Evolutionary conservation across 2,113 vertebrate species (phyloP), one percentile per base, ranked within the genome.

Genomic region (Trochalopteron elliotii): DNA sequence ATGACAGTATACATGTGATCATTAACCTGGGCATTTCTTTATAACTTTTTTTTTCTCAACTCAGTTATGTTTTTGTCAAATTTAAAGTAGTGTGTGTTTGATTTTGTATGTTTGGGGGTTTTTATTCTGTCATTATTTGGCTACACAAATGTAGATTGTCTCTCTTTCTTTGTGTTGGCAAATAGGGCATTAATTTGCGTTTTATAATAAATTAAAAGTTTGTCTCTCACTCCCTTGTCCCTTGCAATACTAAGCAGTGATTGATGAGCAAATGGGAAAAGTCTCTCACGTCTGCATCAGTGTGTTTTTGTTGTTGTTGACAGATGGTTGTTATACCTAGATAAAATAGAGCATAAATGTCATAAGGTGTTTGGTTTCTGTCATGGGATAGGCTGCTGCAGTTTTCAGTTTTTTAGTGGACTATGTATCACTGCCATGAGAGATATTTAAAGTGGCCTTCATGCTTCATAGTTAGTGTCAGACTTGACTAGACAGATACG

Each of bases 271-370:
- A 87, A 27, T 33, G 39, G 60, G 72, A 52, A 25, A 77, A 86
- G 50, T 88, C 67, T 80, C 42, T 72, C 70, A 42, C 5, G 3
- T 82, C 75, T 67, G 28, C 78, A 77, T 90, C 74, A 75, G 47
- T 52, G 39, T 68, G 61, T 87, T 96, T 87, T 89, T 96, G 87
- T 94, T 83, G 44, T 65, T 83, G 60, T 84, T 93, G 61, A 37
- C 87, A 86, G 64, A 83, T 61, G 53, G 76, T 90, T 71, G 60
- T 92, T 96, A 68, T 25, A 84, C 33, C 44, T 84, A 75, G 83
- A 60, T 89, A 95, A 94, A 90, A 76, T 10, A n/a, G 64, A 92
- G 55, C 45, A 16, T 14, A 81, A 59, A 44, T 85, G 67, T 56
- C 23, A 5, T 45, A 87, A 49, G 64, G 59, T 67, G 71, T 88